Base-by-base conservation (phyloP, 2,888 invertebrate species). In the Leucophenga maculata region DNA sequence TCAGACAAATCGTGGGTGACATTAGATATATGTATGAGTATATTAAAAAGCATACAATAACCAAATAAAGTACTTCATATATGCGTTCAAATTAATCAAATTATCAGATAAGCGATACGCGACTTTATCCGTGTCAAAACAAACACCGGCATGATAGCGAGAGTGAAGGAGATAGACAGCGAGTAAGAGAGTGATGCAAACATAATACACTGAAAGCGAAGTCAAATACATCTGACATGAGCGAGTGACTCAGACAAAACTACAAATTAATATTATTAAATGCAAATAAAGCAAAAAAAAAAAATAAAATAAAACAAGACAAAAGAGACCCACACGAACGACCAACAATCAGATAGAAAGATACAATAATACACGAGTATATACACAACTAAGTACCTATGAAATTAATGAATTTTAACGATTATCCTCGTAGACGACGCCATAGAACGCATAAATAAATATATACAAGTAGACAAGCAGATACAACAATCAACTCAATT, bases 231-330 rank as follows among this genome's bases (percentile, higher is more conserved):
- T 71, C 77, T 73, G 75, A 72, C 67, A 74, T 71, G 66, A 74
- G 55, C 65, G 64, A 55, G 32, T 75, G 74, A 73, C 66, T 75
- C 77, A 74, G 73, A 81, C 74, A 68, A 68, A 68, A 14, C 44
- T 22, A 68, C 62, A 83, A 81, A 78, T 81, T 80, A 83, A 79
- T 84, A 75, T 83, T 81, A 84, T 81, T 81, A 77, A 81, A 83
- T 68, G 78, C 79, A 80, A 81, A 84, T 74, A 84, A 48, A 50
- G 39, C 32, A 3, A 60, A 39, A 18, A 32, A 50, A 50, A 26
- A 59, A 62, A n/a, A 48, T 31, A 59, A 59, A 60, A 67, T 6
- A 39, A 39, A 39, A 39, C 39, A 64, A 16, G 71, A 69, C 67
- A 76, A 52, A 22, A 48, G 59, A 74, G 57, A 39, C 76, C 74